Evolutionary conservation across 23 tunicate species (phyloP), one percentile per base, ranked within the genome.

Genomic region (Phallusia fumigata): DNA sequence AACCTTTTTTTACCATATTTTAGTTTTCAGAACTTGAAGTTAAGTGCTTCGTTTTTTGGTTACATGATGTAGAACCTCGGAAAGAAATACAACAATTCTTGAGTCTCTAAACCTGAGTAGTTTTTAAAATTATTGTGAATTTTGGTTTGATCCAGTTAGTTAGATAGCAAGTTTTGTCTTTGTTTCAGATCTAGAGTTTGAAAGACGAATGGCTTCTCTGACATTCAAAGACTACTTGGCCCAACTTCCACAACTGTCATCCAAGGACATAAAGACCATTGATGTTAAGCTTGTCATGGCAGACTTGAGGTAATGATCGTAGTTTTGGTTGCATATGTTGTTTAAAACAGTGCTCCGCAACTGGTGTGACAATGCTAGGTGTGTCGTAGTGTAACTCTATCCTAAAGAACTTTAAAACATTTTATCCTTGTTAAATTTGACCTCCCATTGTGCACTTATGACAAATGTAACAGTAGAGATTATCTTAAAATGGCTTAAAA

Each of bases 171-270:
- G 69, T 58, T 6, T 22, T 6, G 8, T 8, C 28, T 58, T 3
- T 40, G 10, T 58, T 58, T 21, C 28, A 58, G 69, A 58, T 24
- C 3, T 58, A 6, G 16, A 58, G 69, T 58, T 58, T 58, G 69
- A 58, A 21, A 58, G 69, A 24, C 3, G 69, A 24, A 58, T 58
- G 69, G 69, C 65, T 6, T 84, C 87, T 11, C 75, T 84, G 18
- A 45, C 87, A 24, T 84, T 84, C 33, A 84, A 84, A 34, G 87
- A 84, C 44, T 76, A 84, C 47, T 24, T 84, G 47, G 31, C 81
- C 33, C 81, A 84, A 24, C 53, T 84, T 31, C 87, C 87, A 12
- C 53, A 76, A 53, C 35, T 84, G 30, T 72, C 58, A 5, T 84
- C 81, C 19, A 84, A 84, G 32, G 81, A 76, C 53, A 5, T 52